Percentiles rank a stretch among this genome's conserved stretches.
These are phyloP conservation scores for Anarhynchus alexandrinus DNA, from an alignment of 2,113 vertebrate species.

Conservation along the genomic window DNA sequence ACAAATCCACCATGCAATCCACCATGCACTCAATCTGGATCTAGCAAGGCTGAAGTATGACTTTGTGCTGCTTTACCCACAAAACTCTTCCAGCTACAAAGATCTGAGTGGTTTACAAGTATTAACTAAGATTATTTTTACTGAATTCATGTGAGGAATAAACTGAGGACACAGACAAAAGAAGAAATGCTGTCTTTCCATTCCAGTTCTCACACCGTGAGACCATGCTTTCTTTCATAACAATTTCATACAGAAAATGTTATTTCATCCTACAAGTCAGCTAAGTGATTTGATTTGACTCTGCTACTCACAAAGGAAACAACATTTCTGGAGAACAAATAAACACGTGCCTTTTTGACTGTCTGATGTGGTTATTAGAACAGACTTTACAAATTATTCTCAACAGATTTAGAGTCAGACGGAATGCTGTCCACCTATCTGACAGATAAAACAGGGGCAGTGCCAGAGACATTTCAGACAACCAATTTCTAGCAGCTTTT, in stretches of 20 bases:
- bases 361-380: neutral
- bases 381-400: neutral
- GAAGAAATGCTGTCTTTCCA: neutral
- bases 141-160: neutral
- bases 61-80: neutral
- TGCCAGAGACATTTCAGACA: neutral
- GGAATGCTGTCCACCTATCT: neutral
- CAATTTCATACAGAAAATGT: neutral
- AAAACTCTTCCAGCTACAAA: conserved; percentile 17
- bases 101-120: neutral
- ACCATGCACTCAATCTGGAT: conserved; percentile 14
- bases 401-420: neutral
- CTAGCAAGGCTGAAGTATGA: neutral
- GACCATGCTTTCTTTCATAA: neutral
- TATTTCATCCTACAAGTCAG: neutral
- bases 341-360: neutral
- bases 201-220: neutral
- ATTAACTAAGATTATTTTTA: neutral
- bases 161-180: neutral
- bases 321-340: neutral
- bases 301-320: conserved; percentile 20
- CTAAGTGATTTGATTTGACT: neutral
- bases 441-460: neutral
- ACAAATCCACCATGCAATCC: conserved; percentile 50
- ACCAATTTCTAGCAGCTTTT: neutral